Percentiles rank a stretch among this genome's conserved stretches.
Evolutionary conservation across 2,888 invertebrate genomes (phyloP).

Genomic region (Oxycera nigricornis): DNA sequence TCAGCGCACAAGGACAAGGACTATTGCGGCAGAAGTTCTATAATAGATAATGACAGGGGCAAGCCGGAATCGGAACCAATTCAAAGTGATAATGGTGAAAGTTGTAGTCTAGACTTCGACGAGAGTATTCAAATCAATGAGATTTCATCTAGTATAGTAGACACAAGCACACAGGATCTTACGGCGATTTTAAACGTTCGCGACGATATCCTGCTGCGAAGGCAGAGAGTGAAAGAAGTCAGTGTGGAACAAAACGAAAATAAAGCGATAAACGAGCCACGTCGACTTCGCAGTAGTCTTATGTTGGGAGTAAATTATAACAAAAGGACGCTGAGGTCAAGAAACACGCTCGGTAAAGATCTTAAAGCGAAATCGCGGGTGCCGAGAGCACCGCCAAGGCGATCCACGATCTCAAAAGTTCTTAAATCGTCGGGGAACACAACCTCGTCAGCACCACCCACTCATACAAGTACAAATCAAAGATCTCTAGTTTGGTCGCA

Average conservation of each 20-base stretch:
- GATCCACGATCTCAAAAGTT: conserved; percentile 36
- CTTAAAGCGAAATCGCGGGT: conserved; percentile 50
- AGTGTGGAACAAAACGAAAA: conserved; percentile 42
- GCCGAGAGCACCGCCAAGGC: conserved; percentile 36
- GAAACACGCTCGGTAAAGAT: conserved; percentile 54
- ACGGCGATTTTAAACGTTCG: conserved; percentile 45
- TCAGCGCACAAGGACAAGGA: neutral
- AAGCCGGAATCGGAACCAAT: neutral
- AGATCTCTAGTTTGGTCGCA: conserved; percentile 27
- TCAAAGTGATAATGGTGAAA: conserved; percentile 5
- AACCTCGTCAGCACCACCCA: conserved; percentile 15
- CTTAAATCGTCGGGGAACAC: conserved; percentile 29
- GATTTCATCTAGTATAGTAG: conserved; percentile 70
- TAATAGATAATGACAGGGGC: conserved; percentile 1
- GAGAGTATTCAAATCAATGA: conserved; percentile 71
- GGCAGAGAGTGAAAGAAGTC: conserved; percentile 5
- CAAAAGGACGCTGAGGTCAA: conserved; percentile 57
- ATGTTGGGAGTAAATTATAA: conserved; percentile 53
- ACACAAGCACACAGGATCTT: conserved; percentile 54
- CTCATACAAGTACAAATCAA: conserved; percentile 24
- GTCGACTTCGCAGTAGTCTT: conserved; percentile 56
- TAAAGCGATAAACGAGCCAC: conserved; percentile 51
- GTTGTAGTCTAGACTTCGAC: conserved; percentile 50
- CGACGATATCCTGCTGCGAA: neutral
- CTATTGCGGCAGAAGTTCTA: conserved; percentile 11